Evolutionary conservation across 2,888 invertebrate species (phyloP), one percentile per base, ranked within the genome.

Genomic region (Pemphredon lugubris): DNA sequence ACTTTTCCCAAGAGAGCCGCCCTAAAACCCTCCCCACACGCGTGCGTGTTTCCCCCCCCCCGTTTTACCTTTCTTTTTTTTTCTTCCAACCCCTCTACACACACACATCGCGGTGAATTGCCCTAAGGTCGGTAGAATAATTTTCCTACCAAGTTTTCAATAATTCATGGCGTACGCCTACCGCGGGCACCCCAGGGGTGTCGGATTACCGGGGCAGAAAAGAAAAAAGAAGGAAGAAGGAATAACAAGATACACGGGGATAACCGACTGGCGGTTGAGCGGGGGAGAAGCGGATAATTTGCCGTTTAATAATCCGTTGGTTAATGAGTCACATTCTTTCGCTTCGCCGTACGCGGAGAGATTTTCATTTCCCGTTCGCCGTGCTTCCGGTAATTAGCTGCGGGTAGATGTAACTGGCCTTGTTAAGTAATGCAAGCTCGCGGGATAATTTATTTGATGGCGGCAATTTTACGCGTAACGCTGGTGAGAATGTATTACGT

Each of bases 111-210:
- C 16, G 13, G 14, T 16, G 11, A 20, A 48, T 50, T 26, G 26
- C 47, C 48, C 34, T 32, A 59, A 68, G 60, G 37, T 42, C 61
- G 47, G 23, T 21, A 40, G 75, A 68, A 77, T 79, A 79, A 79
- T 75, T 73, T 75, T 67, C n/a, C 75, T 16, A 26, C 26, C 20
- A 67, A 63, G 57, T 57, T 67, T 71, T 79, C 71, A 80, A 80
- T 80, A 77, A 80, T 80, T 77, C 75, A 79, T 80, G 69, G 67
- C n/a, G n/a, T 50, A 55, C 69, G 51, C 60, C 26, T 54, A 39
- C 58, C 7, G 51, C 11, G n/a, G 51, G n/a, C n/a, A 39, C 26
- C 53, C 20, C 42, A 48, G 26, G n/a, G 68, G 67, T 50, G 65
- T 63, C 39, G 40, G 67, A 66, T 75, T 72, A 72, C 48, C 42